Base-by-base conservation (phyloP, 2,888 invertebrate species). In the Aporophyla nigra region DNA sequence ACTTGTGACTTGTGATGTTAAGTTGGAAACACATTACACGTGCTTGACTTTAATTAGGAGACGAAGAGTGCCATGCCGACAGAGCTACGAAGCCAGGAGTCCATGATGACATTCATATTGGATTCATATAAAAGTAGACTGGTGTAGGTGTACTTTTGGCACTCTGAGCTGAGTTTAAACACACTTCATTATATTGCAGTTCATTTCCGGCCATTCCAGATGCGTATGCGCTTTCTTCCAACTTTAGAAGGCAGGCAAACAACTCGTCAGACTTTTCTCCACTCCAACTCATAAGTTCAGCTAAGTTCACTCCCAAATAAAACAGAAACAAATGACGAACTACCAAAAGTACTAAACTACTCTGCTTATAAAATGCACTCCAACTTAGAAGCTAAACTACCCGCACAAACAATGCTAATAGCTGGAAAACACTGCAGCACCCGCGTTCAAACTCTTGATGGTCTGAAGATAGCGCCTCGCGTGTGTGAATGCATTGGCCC, bases 401-500 rank as follows among this genome's bases (percentile, higher is more conserved):
- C n/a, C 63, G 66, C 53, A 73, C 70, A 71, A 75, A 83, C 85
- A 85, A 68, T 16, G 76, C 71, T 83, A 83, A 86, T 85, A 53
- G 80, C 43, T 63, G 77, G 49, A 72, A 74, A 75, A 78, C 78
- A 76, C 58, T 69, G 74, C 69, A 63, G 61, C 40, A 56, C 46
- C 53, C 61, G 24, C 68, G 49, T 40, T 71, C 49, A 43, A 82
- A 24, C 81, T 84, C 75, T 53, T 80, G 69, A 80, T 74, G 65
- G 24, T 49, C 49, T 33, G 33, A 61, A 75, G 73, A 76, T 65
- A 69, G 75, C 54, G 62, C 66, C 62, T 87, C 81, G 87, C 87
- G 88, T 87, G 87, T 74, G 78, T 56, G 66, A 56, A 74, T 82
- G 59, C 79, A 80, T 80, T 87, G 72, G 62, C 86, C 86, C 79